phyloP scores from a whole-genome alignment of 2,888 invertebrate species.

The Serripes groenlandicus region DNA sequence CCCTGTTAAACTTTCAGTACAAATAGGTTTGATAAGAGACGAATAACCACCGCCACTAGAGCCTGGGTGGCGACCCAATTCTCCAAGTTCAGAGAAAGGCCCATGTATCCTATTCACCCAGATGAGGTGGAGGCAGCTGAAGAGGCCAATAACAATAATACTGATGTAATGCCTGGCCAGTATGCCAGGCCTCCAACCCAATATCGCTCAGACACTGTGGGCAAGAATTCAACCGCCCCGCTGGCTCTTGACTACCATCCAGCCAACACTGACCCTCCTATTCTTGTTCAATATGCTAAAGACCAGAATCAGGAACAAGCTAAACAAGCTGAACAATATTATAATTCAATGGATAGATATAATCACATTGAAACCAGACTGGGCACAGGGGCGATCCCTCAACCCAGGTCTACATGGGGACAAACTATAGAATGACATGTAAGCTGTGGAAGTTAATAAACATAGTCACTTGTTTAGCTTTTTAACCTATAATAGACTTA shows the following conservation, averaged over 20 bases:
- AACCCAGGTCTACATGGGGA: constrained; percentile 15
- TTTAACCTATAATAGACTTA: no score
- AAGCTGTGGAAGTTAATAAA: background rate
- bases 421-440: constrained; percentile 21
- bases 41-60: constrained; percentile 62
- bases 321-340: background rate
- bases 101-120: constrained; percentile 45
- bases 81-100: constrained; percentile 58
- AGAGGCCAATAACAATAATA: background rate
- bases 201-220: constrained; percentile 4
- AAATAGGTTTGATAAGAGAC: constrained; percentile 71
- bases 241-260: constrained; percentile 16
- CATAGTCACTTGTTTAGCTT: no score
- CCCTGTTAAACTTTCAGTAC: constrained; percentile 63
- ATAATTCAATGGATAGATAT: constrained; percentile 1
- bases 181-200: constrained; percentile 12
- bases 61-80: constrained; percentile 72
- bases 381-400: background rate
- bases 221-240: constrained; percentile 3
- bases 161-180: constrained; percentile 12
- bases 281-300: constrained; percentile 3
- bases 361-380: background rate
- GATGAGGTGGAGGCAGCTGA: constrained; percentile 23
- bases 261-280: constrained; percentile 17
- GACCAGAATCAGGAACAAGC: background rate